Evolutionary conservation across 2,113 vertebrate genomes (phyloP).

Genomic region (Prietella phreatophila): DNA sequence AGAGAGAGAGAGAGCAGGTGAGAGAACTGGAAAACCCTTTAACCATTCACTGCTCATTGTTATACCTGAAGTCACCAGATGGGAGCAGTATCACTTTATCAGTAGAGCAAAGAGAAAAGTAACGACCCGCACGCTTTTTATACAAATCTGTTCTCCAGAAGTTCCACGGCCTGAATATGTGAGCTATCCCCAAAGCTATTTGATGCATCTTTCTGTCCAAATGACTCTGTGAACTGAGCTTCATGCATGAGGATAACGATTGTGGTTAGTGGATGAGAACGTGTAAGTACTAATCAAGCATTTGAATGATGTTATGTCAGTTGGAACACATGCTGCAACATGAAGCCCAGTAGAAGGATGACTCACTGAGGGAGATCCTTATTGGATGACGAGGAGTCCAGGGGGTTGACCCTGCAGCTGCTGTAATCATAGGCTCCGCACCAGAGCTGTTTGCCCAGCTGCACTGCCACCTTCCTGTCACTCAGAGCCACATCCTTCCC

Average conservation of each 20-base stretch:
- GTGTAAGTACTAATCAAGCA: not conserved
- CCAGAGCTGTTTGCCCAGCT: conserved; percentile 77
- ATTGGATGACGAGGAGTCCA: conserved; percentile 67
- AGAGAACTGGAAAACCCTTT: not conserved
- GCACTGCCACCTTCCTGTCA: conserved; percentile 75
- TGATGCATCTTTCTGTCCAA: not conserved
- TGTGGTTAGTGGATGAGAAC: conserved; percentile 49
- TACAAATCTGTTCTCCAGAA: conserved; percentile 1
- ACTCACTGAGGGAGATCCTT: conserved; percentile 69
- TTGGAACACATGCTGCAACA: not conserved
- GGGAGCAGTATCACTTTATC: conserved; percentile 25
- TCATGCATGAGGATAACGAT: conserved; percentile 26
- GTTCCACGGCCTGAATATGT: not conserved
- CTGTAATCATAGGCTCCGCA: conserved; percentile 73
- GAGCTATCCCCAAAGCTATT: not conserved
- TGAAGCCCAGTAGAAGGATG: not conserved
- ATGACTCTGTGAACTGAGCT: not conserved
- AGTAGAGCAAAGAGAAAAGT: not conserved
- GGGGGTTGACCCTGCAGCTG: conserved; percentile 73
- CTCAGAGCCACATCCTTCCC: conserved; percentile 76
- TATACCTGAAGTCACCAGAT: conserved; percentile 1
- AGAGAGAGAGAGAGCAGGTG: not conserved
- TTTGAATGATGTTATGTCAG: not conserved
- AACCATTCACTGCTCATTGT: not conserved
- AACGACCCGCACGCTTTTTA: conserved; percentile 59